Base-by-base conservation (phyloP, 1,140 invertebrate species). In the Muscidifurax raptorellus region DNA sequence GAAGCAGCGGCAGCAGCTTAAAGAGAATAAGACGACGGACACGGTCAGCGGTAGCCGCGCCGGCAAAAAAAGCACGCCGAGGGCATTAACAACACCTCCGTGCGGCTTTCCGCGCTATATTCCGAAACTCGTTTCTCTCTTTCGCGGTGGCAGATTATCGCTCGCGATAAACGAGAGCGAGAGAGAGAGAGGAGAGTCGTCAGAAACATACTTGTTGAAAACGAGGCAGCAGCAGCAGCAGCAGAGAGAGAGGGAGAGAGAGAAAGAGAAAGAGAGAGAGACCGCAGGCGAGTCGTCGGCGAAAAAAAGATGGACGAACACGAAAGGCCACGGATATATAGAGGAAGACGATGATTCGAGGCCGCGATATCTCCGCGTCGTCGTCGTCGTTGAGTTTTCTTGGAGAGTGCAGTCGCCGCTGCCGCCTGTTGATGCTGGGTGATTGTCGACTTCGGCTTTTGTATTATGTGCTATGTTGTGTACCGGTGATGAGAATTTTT, bases 141-240 rank as follows among this genome's bases (percentile, higher is more conserved):
- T 59, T 59, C 67, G 78, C 82, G 72, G 82, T 85, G 79, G 84
- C 84, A 85, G 84, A 85, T 85, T 81, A 85, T 85, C 79, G 79
- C 27, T 30, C 59, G 71, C 66, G 84, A 85, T 85, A 85, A 75
- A 28, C 71, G 32, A 84, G 69, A 80, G 32, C 40, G 47, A 0
- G 40, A 13, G 44, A 44, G 52, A 30, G 64, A 64, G 22, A 40
- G 52, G 52, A 10, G 22, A 64, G 36, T 44, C 76, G 40, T 79
- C 82, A 72, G 76, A 64, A 75, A 80, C 83, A 84, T 80, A 84
- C 83, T 67, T 84, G 83, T 74, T 84, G 84, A 85, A 85, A 85
- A 85, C 71, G 72, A 81, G 78, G 72, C 44, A 22, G 77, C 59
- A 40, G n/a, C n/a, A n/a, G n/a, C n/a, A n/a, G n/a, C 59, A 40